Conservation (phyloP, 2,113 vertebrate genomes). For the Campylomormyrus tamandua region DNA sequence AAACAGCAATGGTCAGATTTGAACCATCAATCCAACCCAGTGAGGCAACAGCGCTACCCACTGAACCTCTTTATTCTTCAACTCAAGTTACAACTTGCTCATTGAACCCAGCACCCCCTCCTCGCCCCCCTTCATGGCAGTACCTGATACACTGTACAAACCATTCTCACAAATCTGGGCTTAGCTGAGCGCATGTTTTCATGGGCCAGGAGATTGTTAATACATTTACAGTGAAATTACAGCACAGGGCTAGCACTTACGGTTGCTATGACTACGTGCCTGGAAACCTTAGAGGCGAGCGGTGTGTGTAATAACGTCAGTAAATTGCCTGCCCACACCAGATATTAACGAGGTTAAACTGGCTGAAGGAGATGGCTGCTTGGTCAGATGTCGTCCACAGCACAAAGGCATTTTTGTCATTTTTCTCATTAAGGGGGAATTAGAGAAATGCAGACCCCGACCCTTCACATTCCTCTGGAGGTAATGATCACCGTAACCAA, state of each 20-base stretch:
- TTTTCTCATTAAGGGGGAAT: background rate
- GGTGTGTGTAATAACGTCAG: background rate
- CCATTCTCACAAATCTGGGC: background rate
- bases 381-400: background rate
- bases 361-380: background rate
- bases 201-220: background rate
- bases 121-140: background rate
- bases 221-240: background rate
- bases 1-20: background rate
- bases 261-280: background rate
- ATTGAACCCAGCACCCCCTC: background rate
- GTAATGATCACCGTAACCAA: background rate
- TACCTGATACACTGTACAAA: background rate
- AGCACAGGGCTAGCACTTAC: background rate
- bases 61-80: background rate
- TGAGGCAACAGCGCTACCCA: background rate
- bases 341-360: background rate
- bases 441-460: background rate
- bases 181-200: background rate
- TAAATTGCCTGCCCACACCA: background rate
- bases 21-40: background rate
- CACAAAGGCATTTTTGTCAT: conserved; percentile 4
- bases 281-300: background rate
- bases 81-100: background rate
- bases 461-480: background rate